Evolutionary conservation across 2,113 vertebrate species (phyloP).

Genomic region (Gorsachius goisagi): DNA sequence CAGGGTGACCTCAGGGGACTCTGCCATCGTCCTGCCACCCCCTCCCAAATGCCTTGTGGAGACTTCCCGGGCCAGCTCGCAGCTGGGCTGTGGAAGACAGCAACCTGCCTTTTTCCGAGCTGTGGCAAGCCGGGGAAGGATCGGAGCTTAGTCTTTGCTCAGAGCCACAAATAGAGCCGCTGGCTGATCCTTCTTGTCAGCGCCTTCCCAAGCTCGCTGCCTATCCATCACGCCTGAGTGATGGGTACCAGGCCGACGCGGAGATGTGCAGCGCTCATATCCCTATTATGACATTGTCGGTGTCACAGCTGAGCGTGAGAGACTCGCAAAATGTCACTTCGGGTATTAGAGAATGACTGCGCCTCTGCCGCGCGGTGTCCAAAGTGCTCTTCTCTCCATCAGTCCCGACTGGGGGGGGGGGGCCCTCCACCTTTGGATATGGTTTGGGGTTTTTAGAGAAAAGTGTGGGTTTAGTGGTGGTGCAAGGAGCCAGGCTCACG

Average conservation of each 20-base stretch:
- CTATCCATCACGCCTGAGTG: slow-evolving; percentile 33
- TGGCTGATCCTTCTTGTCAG: neutral
- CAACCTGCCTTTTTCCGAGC: neutral
- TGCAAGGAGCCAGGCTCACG: neutral
- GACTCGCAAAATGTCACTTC: neutral
- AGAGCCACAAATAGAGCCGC: neutral
- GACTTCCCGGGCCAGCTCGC: neutral
- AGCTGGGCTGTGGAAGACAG: accelerated
- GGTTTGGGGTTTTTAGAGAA: neutral
- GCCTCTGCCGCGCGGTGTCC: neutral
- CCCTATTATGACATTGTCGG: slow-evolving; percentile 28
- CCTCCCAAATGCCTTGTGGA: neutral
- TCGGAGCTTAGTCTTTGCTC: accelerated
- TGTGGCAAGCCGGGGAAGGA: neutral
- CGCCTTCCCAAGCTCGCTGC: neutral
- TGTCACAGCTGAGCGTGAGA: slow-evolving; percentile 29
- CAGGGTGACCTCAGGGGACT: neutral
- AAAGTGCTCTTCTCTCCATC: neutral
- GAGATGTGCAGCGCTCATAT: neutral
- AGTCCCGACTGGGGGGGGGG: neutral
- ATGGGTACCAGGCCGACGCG: neutral
- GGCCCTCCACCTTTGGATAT: neutral
- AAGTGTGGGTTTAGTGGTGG: neutral
- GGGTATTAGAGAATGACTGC: slow-evolving; percentile 21
- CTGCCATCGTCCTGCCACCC: neutral